These are phyloP conservation scores for Scaptomyza pallida DNA, from an alignment of 1,140 invertebrate genomes.

Conservation along the genomic window DNA sequence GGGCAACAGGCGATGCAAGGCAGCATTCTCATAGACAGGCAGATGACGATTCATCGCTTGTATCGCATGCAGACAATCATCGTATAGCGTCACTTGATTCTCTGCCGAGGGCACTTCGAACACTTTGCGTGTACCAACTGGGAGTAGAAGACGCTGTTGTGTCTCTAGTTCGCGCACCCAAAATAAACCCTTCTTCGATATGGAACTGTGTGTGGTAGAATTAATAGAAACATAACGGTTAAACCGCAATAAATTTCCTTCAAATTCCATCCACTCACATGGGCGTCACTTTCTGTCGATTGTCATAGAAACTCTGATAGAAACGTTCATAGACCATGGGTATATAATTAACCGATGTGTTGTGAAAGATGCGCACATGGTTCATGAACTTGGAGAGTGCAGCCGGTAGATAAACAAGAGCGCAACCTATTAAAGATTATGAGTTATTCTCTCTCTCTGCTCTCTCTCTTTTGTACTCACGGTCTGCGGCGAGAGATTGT, in stretches of 20 bases:
- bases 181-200: constrained; percentile 57
- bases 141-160: constrained; percentile 53
- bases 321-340: constrained; percentile 79
- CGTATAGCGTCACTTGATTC: constrained; percentile 74
- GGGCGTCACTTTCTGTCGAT: constrained; percentile 55
- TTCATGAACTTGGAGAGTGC: constrained; percentile 78
- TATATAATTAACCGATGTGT: constrained; percentile 76
- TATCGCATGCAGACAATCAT: constrained; percentile 71
- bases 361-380: constrained; percentile 81
- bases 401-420: constrained; percentile 75
- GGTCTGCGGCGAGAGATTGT: constrained; percentile 75
- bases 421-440: constrained; percentile 57
- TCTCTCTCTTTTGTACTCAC: constrained; percentile 48
- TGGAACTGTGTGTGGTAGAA: constrained; percentile 21
- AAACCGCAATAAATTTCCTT: background rate
- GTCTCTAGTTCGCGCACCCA: constrained; percentile 72
- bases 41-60: constrained; percentile 59
- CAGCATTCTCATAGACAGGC: constrained; percentile 63
- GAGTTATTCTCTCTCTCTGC: background rate
- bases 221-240: background rate
- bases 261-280: constrained; percentile 51
- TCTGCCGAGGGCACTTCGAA: constrained; percentile 71
- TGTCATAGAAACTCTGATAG: constrained; percentile 79
- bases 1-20: constrained; percentile 64
- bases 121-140: constrained; percentile 65